phyloP scores from a whole-genome alignment of 2,888 invertebrate genomes.

The Drosophila buzzatii region DNA sequence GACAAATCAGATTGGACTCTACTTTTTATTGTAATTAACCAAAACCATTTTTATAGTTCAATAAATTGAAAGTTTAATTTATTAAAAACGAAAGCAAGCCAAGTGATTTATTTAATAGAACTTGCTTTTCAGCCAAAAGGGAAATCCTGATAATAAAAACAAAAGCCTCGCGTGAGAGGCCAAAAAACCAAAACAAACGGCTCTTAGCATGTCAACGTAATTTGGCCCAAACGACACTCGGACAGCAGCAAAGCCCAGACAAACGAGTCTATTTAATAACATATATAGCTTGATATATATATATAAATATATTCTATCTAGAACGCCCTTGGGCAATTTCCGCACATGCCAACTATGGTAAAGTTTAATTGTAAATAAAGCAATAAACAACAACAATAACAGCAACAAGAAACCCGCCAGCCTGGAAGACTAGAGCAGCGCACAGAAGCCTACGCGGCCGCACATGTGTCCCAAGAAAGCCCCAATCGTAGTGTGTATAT shows the following conservation, averaged over 20 bases:
- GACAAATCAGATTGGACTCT: conserved; percentile 61
- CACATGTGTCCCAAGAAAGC: conserved; percentile 33
- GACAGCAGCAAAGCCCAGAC: conserved; percentile 18
- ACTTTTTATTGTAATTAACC: conserved; percentile 77
- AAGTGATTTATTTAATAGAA: not conserved
- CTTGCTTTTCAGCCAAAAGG: not conserved
- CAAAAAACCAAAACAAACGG: conserved; percentile 14
- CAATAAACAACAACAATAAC: conserved; percentile 46
- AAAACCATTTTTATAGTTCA: conserved; percentile 68
- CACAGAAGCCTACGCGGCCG: conserved; percentile 59
- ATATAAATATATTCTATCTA: conserved; percentile 24
- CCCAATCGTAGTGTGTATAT: conserved; percentile 9
- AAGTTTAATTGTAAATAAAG: conserved; percentile 62
- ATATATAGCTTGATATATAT: not conserved
- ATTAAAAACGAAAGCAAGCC: conserved; percentile 57
- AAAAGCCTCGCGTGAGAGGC: conserved; percentile 4
- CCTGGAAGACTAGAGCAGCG: conserved; percentile 31
- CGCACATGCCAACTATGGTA: conserved; percentile 73
- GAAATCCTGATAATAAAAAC: conserved; percentile 13
- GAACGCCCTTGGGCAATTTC: conserved; percentile 73
- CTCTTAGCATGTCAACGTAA: conserved; percentile 67
- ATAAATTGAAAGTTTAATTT: conserved; percentile 77
- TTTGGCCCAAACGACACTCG: conserved; percentile 35
- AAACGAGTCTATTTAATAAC: not conserved
- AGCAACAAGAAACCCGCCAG: conserved; percentile 33